Percentiles rank a stretch among this genome's conserved stretches.
phyloP scores from a whole-genome alignment of 1,140 invertebrate genomes.

The Papilio dardanus region DNA sequence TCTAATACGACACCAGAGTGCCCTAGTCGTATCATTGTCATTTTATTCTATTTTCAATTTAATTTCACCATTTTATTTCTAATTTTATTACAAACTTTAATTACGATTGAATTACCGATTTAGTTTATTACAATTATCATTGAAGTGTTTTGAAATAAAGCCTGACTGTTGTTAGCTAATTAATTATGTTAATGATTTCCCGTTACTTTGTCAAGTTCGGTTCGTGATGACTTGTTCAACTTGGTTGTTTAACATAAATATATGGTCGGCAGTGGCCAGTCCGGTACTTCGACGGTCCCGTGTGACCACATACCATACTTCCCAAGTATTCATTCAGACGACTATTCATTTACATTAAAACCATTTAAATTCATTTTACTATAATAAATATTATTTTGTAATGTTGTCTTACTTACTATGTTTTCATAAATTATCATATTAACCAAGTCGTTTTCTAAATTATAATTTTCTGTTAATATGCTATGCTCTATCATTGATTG shows the following conservation, averaged over 20 bases:
- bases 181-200: constrained; percentile 30
- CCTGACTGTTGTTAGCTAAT: background rate
- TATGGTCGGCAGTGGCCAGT: background rate
- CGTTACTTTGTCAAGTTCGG: constrained; percentile 21
- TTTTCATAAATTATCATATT: constrained; percentile 14
- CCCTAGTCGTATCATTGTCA: no score
- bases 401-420: background rate
- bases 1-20: background rate
- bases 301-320: constrained; percentile 12
- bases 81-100: constrained; percentile 14
- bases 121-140: constrained; percentile 19
- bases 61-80: no score
- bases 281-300: background rate
- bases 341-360: constrained; percentile 4
- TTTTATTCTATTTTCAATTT: no score
- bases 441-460: background rate
- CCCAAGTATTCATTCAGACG: background rate
- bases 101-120: background rate
- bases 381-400: constrained; percentile 12
- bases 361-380: constrained; percentile 6
- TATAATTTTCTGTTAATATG: background rate
- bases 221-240: constrained; percentile 19
- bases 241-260: constrained; percentile 17
- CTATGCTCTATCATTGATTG: background rate
- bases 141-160: constrained; percentile 23